phyloP scores from a whole-genome alignment of 2,113 vertebrate species.

The Oreochromis niloticus region DNA sequence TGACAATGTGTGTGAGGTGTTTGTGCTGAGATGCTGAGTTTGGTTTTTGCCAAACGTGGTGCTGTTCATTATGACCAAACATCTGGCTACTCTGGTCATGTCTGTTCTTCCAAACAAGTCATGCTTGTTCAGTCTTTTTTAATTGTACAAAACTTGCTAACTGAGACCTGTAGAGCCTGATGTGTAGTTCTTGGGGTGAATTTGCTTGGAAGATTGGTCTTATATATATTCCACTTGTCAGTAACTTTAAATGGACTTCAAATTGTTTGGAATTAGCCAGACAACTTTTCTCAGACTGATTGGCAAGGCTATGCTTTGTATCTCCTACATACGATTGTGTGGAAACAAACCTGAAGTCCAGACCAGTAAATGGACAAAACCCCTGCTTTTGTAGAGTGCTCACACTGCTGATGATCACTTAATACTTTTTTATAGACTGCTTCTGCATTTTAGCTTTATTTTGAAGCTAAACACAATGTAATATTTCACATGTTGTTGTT shows the following conservation, averaged over 20 bases:
- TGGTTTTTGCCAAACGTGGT: background rate
- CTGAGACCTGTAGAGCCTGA: background rate
- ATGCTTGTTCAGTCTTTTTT: background rate
- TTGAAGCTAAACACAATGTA: background rate
- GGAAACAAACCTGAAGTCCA: background rate
- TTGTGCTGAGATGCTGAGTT: background rate
- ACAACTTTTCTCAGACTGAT: background rate
- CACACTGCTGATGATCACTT: background rate
- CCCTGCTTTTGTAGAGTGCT: background rate
- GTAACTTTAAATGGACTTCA: background rate
- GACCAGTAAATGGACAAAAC: background rate
- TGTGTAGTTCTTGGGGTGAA: background rate
- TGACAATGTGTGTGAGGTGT: background rate
- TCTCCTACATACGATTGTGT: background rate
- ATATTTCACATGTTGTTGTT: background rate
- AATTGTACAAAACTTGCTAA: background rate
- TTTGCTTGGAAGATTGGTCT: background rate
- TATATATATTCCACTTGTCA: background rate
- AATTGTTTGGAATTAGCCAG: background rate
- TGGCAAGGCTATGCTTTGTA: background rate
- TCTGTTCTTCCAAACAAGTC: background rate
- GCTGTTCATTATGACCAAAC: background rate
- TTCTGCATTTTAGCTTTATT: background rate
- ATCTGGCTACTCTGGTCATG: background rate
- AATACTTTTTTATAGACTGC: background rate